A percentile compares a stretch with the other conserved stretches of the same genome.
phyloP scores from a whole-genome alignment of 2,888 invertebrate species.

The Drosophila engyochracea region DNA sequence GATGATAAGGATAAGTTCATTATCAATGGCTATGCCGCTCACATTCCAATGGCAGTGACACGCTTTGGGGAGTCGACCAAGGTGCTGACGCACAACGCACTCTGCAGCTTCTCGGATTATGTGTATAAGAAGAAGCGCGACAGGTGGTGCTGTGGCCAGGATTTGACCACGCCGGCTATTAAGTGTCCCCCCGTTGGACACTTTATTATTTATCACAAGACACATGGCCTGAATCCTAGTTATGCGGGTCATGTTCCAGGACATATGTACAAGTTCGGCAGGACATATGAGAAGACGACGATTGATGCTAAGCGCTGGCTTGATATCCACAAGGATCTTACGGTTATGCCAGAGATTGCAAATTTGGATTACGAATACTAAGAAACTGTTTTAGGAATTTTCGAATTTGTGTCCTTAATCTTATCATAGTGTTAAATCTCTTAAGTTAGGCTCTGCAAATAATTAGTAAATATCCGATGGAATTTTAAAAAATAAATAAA shows the following conservation, averaged over 20 bases:
- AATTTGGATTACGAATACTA: conserved; percentile 63
- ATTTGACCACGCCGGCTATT: conserved; percentile 72
- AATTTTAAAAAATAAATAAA: neutral
- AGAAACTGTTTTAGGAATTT: neutral
- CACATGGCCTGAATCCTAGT: conserved; percentile 91
- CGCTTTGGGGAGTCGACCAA: conserved; percentile 85
- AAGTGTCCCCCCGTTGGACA: conserved; percentile 71
- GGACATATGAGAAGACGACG: conserved; percentile 91
- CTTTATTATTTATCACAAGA: conserved; percentile 90
- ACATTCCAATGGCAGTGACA: conserved; percentile 82
- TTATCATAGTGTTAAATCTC: neutral
- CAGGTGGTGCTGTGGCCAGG: conserved; percentile 88
- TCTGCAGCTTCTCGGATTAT: conserved; percentile 91
- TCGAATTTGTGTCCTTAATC: neutral
- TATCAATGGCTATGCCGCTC: conserved; percentile 82
- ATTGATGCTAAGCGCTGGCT: conserved; percentile 91
- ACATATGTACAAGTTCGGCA: conserved; percentile 90
- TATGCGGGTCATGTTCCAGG: conserved; percentile 93
- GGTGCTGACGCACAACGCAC: conserved; percentile 89
- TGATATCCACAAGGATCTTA: conserved; percentile 83
- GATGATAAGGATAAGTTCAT: conserved; percentile 83
- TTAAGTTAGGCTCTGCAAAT: neutral
- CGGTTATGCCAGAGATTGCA: conserved; percentile 67
- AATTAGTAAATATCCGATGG: neutral
- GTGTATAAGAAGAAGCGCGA: conserved; percentile 90